A percentile compares a stretch with the other conserved stretches of the same genome.
Conservation (phyloP, 2,113 vertebrate genomes). For the Sardina pilchardus region DNA sequence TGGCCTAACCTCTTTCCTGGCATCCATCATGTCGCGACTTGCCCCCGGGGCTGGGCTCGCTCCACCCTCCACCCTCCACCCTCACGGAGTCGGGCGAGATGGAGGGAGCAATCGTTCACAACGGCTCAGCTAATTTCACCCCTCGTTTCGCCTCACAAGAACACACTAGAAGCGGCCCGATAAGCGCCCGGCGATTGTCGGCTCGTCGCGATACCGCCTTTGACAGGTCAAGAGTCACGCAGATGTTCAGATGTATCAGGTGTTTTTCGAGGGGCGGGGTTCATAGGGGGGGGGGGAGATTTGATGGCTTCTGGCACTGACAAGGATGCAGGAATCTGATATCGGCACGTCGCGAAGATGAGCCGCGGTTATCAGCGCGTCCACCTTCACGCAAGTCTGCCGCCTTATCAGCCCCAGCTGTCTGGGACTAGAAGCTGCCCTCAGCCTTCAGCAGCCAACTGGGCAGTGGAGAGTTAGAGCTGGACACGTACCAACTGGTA, state of each 20-base stretch:
- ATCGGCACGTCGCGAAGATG: conserved; percentile 58
- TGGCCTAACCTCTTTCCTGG: not conserved
- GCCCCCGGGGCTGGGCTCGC: not conserved
- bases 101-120: not conserved
- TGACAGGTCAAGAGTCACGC: not conserved
- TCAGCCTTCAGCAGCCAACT: conserved; percentile 15
- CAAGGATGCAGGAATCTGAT: conserved; percentile 63
- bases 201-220: conserved; percentile 39
- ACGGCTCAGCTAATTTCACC: not conserved
- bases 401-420: conserved; percentile 55
- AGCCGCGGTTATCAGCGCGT: conserved; percentile 58
- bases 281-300: conserved; percentile 48
- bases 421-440: no score
- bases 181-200: not conserved
- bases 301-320: conserved; percentile 60
- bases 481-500: no score
- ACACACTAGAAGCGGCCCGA: conserved; percentile 28
- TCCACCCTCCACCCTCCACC: not conserved
- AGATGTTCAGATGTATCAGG: not conserved
- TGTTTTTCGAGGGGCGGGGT: not conserved
- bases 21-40: not conserved
- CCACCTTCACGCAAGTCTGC: conserved; percentile 69
- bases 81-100: no score
- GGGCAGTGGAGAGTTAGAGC: not conserved
- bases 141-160: not conserved